A percentile compares a stretch with the other conserved stretches of the same genome.
These are phyloP conservation scores for Scomber scombrus DNA, from an alignment of 2,113 vertebrate species.

Conservation along the genomic window DNA sequence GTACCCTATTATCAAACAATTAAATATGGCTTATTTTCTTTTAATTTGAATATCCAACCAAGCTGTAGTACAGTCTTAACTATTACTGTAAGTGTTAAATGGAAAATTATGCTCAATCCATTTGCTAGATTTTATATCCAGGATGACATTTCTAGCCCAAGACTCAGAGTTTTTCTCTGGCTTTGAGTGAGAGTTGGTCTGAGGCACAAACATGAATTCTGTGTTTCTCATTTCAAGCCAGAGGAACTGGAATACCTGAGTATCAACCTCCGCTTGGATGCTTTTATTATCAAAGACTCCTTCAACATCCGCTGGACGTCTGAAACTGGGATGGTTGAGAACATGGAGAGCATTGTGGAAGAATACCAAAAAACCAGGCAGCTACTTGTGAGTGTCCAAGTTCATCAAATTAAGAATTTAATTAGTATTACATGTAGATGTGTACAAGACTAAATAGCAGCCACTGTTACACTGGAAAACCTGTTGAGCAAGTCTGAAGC, in stretches of 20 bases:
- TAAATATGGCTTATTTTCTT: background rate
- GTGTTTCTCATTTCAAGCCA: constrained; percentile 81
- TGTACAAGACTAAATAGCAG: background rate
- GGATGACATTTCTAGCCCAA: no score
- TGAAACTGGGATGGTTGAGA: constrained; percentile 89
- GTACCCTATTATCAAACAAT: no score
- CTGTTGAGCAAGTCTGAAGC: background rate
- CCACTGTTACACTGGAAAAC: background rate
- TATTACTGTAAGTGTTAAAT: no score
- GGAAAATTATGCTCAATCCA: no score
- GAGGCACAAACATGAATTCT: no score
- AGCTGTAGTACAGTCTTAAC: no score
- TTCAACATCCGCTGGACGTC: constrained; percentile 89
- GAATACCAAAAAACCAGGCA: constrained; percentile 90
- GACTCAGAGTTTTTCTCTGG: no score
- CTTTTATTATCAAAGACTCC: constrained; percentile 84
- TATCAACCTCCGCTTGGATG: constrained; percentile 88
- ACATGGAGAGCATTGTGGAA: constrained; percentile 85
- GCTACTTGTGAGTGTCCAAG: constrained; percentile 86
- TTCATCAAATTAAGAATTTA: background rate
- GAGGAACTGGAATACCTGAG: constrained; percentile 85
- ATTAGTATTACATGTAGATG: background rate
- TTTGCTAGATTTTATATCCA: no score
- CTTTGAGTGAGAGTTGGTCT: no score
- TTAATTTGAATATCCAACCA: no score